Percentiles rank a stretch among this genome's conserved stretches.
Conservation (phyloP, 2,113 vertebrate species). For the Cebus imitator region DNA sequence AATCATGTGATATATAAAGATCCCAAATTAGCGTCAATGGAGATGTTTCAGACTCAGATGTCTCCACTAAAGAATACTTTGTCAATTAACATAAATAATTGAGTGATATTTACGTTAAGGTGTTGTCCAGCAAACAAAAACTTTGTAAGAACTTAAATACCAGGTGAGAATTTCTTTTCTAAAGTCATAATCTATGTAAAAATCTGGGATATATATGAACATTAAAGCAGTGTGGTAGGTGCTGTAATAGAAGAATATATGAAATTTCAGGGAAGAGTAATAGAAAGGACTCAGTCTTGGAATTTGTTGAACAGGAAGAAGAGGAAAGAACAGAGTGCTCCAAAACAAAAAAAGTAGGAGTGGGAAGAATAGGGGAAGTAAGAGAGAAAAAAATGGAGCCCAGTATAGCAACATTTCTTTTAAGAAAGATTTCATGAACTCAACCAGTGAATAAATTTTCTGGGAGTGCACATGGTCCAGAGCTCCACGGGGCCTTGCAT, state of each 20-base stretch:
- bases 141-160: background rate
- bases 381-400: background rate
- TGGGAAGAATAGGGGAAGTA: background rate
- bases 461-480: background rate
- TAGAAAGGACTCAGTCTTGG: background rate
- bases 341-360: background rate
- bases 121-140: background rate
- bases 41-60: background rate
- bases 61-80: background rate
- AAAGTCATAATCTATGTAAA: background rate
- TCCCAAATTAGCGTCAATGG: background rate
- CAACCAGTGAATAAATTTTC: background rate
- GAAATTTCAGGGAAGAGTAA: background rate
- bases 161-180: background rate
- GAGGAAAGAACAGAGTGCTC: background rate
- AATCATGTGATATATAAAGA: background rate
- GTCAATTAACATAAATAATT: background rate
- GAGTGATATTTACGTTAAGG: too few relatives aligned
- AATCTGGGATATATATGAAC: background rate
- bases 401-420: background rate
- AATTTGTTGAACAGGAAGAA: background rate
- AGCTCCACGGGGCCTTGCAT: background rate
- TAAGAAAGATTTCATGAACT: background rate
- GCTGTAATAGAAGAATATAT: background rate
- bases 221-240: background rate